Evolutionary conservation across 2,888 invertebrate genomes (phyloP).

Genomic region (Metellina segmentata): DNA sequence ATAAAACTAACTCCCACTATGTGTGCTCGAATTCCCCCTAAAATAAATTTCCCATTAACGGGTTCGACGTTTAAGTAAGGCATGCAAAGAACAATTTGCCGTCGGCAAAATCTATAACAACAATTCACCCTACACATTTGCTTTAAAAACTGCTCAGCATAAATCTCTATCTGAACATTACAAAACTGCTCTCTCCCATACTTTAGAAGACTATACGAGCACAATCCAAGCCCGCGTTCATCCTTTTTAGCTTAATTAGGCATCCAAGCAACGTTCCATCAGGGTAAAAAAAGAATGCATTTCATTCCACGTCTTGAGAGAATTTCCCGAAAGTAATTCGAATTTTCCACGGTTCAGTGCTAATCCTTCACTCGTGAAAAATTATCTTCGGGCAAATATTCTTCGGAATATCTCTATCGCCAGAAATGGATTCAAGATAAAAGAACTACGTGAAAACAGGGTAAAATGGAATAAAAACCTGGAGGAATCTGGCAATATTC

Average conservation of each 20-base stretch:
- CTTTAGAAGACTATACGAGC: neutral
- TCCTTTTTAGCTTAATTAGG: constrained; percentile 38
- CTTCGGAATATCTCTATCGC: constrained; percentile 25
- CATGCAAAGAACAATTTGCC: neutral
- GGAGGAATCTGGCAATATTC: constrained; percentile 28
- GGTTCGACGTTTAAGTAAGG: too few relatives aligned
- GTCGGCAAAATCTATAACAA: neutral
- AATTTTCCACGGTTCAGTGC: constrained; percentile 33
- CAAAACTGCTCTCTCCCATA: too few relatives aligned
- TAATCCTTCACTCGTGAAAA: constrained; percentile 31
- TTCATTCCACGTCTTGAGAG: neutral
- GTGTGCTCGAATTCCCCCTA: too few relatives aligned
- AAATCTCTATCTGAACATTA: too few relatives aligned
- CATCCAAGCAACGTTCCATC: constrained; percentile 6
- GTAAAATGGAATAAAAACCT: neutral
- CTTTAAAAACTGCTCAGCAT: neutral
- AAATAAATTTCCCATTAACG: too few relatives aligned
- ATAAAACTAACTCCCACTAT: too few relatives aligned
- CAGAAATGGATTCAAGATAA: neutral
- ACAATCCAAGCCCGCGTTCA: constrained; percentile 42
- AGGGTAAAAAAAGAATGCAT: constrained; percentile 17
- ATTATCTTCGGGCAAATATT: constrained; percentile 31
- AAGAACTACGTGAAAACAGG: constrained; percentile 5
- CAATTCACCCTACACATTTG: neutral
- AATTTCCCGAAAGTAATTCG: constrained; percentile 64